Evolutionary conservation across 2,797 vertebrate genomes (phyloP), one percentile per base, ranked within the genome.

Genomic region (Myripristis murdjan): DNA sequence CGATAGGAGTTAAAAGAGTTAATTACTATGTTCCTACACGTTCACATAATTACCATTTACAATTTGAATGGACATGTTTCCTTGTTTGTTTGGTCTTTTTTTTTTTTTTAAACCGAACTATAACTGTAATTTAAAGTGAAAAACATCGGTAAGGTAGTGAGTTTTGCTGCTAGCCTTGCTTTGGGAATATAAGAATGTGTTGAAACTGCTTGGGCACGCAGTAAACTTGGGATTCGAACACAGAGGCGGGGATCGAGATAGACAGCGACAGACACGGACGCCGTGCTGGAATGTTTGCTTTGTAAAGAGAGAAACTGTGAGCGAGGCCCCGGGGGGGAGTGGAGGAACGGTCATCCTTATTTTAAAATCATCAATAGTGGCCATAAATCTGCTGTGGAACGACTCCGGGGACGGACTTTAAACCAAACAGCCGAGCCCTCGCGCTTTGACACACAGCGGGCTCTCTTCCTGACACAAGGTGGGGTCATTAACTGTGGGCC

Each of bases 301-400:
- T 74, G 48, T 37, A 65, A 71, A 72, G 54, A 58, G 59, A 51
- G 26, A 67, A 59, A 53, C 52, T 28, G 28, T 44, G 58, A 54
- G 26, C 6, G n/a, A 28, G 47, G 61, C 44, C 52, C 26, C 44
- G 63, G 16, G 23, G 54, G 59, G 54, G 65, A n/a, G 16, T n/a
- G 26, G n/a, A 44, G 74, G 66, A 63, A 58, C 7, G 61, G 41
- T 46, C 24, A 57, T 64, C 79, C 53, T 72, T 66, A 73, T 84
- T 82, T 64, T 58, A 67, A 84, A 83, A 85, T 80, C 66, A 73
- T 70, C 68, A 81, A 73, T 53, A 70, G 65, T 22, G 37, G 58
- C 46, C 47, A 73, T 87, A 88, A 88, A 89, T 90, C 69, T 57
- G 58, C 49, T 8, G 33, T 65, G 20, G 46, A 59, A 35, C 0